A percentile compares a stretch with the other conserved stretches of the same genome.
These are phyloP conservation scores for Episyrphus balteatus DNA, from an alignment of 1,140 invertebrate species.

Conservation along the genomic window DNA sequence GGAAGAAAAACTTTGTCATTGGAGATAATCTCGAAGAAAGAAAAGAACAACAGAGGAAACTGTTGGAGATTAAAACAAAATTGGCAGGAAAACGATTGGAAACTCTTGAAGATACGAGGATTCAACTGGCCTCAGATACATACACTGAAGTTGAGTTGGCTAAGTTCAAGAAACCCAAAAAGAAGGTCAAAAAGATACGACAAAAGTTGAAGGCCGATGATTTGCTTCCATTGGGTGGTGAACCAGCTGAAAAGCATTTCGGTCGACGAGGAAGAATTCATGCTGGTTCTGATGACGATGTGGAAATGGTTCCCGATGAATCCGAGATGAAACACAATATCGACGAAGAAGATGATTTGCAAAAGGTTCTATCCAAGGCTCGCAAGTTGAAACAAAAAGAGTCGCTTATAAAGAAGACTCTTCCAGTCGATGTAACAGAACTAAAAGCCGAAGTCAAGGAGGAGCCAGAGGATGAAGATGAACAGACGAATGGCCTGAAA, in stretches of 20 bases:
- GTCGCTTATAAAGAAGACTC: constrained; percentile 35
- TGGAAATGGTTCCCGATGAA: constrained; percentile 18
- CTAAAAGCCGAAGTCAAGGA: constrained; percentile 36
- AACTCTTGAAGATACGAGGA: constrained; percentile 52
- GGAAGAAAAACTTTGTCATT: constrained; percentile 68
- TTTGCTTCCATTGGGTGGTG: constrained; percentile 32
- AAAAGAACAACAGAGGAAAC: constrained; percentile 38
- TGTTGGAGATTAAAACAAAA: constrained; percentile 43
- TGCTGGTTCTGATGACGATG: constrained; percentile 27
- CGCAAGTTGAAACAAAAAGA: constrained; percentile 56
- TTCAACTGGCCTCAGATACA: constrained; percentile 77
- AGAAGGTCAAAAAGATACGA: constrained; percentile 56
- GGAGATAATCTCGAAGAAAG: constrained; percentile 46
- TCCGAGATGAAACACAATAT: constrained; percentile 41
- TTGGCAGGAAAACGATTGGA: constrained; percentile 60
- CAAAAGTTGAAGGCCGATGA: constrained; percentile 49
- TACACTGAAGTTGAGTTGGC: constrained; percentile 70
- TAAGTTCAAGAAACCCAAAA: constrained; percentile 90
- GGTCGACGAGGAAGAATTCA: constrained; percentile 40
- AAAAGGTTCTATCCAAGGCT: constrained; percentile 62
- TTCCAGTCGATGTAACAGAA: constrained; percentile 33
- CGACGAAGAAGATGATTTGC: constrained; percentile 67
- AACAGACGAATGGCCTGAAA: constrained; percentile 12
- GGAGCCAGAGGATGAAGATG: constrained; percentile 35
- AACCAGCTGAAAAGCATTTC: constrained; percentile 39